Conservation (phyloP, 2,888 invertebrate genomes). For the Xestoiulus laeticollis region DNA sequence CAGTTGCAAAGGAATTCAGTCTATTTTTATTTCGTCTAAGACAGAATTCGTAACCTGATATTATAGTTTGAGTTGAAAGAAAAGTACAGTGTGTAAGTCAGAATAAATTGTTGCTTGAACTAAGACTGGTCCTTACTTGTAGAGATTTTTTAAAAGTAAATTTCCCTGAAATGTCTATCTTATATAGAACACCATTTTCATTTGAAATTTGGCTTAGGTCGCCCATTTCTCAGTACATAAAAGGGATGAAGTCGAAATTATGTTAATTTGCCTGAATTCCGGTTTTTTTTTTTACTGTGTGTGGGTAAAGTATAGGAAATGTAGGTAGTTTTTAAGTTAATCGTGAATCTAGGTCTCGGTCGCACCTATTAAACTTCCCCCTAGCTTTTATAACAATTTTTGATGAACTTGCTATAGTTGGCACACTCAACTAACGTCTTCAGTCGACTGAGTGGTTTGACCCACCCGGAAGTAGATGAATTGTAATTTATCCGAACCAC, state of each 20-base stretch:
- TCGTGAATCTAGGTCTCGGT: slow-evolving; percentile 29
- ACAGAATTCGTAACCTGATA: too few relatives aligned
- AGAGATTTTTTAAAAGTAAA: neutral
- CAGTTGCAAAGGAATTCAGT: too few relatives aligned
- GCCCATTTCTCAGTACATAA: neutral
- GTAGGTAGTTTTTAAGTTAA: slow-evolving; percentile 15
- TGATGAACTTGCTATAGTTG: slow-evolving; percentile 20
- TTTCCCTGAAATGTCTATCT: neutral
- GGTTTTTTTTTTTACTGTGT: neutral
- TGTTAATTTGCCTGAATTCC: neutral
- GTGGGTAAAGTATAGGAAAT: neutral
- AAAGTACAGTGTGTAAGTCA: too few relatives aligned
- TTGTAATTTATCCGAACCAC: neutral
- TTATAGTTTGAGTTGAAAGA: too few relatives aligned
- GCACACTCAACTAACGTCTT: slow-evolving; percentile 1
- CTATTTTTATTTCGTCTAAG: too few relatives aligned
- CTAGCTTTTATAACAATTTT: slow-evolving; percentile 5
- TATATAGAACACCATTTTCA: neutral
- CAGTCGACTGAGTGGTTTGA: slow-evolving; percentile 15
- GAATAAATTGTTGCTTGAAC: neutral
- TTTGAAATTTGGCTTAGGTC: neutral
- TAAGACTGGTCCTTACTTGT: neutral
- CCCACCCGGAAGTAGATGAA: slow-evolving; percentile 17
- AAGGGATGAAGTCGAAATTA: neutral
- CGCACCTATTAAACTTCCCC: slow-evolving; percentile 37